Evolutionary conservation across 1,140 invertebrate species (phyloP).

Genomic region (Drosophila bipectinata): DNA sequence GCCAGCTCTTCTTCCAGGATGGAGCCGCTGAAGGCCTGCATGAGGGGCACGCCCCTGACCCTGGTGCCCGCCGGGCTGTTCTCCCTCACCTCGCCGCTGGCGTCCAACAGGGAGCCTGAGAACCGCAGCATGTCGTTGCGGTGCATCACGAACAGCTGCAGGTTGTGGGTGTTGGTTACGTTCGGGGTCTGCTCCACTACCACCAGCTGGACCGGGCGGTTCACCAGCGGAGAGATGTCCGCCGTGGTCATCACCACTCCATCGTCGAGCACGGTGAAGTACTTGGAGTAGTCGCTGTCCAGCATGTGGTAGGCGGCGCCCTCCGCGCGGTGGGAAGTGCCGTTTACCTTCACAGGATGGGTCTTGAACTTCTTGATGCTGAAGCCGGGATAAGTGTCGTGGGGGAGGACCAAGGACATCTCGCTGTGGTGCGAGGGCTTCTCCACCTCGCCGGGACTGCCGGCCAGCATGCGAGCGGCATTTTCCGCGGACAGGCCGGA

Average conservation of each 20-base stretch:
- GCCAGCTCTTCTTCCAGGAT: conserved; percentile 83
- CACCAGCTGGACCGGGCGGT: conserved; percentile 91
- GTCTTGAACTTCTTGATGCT: conserved; percentile 90
- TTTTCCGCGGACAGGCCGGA: conserved; percentile 70
- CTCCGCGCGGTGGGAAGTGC: conserved; percentile 10
- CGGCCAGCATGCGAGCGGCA: conserved; percentile 77
- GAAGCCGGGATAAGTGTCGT: conserved; percentile 94
- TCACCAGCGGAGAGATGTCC: conserved; percentile 91
- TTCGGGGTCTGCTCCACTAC: conserved; percentile 92
- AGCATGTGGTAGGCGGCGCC: conserved; percentile 83
- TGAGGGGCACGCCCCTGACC: conserved; percentile 88
- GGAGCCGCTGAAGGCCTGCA: conserved; percentile 85
- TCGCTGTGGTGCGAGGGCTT: conserved; percentile 58
- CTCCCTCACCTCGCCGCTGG: conserved; percentile 89
- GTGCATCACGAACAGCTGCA: conserved; percentile 93
- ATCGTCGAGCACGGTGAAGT: conserved; percentile 94
- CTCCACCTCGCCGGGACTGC: conserved; percentile 60
- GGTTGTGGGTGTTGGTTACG: conserved; percentile 90
- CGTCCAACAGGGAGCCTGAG: conserved; percentile 85
- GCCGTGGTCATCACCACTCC: conserved; percentile 95
- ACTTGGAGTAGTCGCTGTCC: conserved; percentile 91
- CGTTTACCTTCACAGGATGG: conserved; percentile 52
- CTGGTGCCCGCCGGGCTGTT: conserved; percentile 89
- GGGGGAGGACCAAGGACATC: conserved; percentile 87
- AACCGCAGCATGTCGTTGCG: conserved; percentile 91